A percentile compares a stretch with the other conserved stretches of the same genome.
Evolutionary conservation across 2,888 invertebrate species (phyloP).

Genomic region (Spisula solida): DNA sequence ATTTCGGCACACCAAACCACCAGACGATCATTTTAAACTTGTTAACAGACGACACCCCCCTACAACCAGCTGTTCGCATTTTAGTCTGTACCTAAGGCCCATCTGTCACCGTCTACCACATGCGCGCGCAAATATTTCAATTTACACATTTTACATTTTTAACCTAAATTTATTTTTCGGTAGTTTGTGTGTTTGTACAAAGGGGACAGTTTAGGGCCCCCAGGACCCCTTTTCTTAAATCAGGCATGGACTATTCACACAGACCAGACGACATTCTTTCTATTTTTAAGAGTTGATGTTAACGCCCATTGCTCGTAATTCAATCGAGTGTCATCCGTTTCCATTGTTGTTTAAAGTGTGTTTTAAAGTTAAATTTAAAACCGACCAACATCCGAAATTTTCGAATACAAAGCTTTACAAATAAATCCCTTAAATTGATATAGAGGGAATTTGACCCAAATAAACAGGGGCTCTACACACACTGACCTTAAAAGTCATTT

Average conservation of each 20-base stretch:
- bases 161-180: not conserved
- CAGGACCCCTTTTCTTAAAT: constrained; percentile 31
- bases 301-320: constrained; percentile 3
- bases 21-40: constrained; percentile 33
- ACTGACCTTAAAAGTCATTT: not conserved
- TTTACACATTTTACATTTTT: constrained; percentile 38
- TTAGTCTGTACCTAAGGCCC: not conserved
- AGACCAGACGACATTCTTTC: not conserved
- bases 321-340: constrained; percentile 8
- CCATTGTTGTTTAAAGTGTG: constrained; percentile 38
- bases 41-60: constrained; percentile 33
- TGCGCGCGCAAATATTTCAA: constrained; percentile 30
- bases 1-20: not conserved
- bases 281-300: not conserved
- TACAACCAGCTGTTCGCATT: constrained; percentile 7
- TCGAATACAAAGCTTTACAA: not conserved
- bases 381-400: not conserved
- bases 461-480: not conserved
- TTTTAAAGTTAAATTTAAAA: constrained; percentile 25
- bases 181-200: constrained; percentile 15
- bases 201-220: constrained; percentile 29
- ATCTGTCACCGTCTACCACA: constrained; percentile 35
- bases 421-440: constrained; percentile 7
- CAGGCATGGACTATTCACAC: constrained; percentile 32
- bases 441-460: not conserved